Evolutionary conservation across 2,888 invertebrate species (phyloP), one percentile per base, ranked within the genome.

Genomic region (Antitype chi): DNA sequence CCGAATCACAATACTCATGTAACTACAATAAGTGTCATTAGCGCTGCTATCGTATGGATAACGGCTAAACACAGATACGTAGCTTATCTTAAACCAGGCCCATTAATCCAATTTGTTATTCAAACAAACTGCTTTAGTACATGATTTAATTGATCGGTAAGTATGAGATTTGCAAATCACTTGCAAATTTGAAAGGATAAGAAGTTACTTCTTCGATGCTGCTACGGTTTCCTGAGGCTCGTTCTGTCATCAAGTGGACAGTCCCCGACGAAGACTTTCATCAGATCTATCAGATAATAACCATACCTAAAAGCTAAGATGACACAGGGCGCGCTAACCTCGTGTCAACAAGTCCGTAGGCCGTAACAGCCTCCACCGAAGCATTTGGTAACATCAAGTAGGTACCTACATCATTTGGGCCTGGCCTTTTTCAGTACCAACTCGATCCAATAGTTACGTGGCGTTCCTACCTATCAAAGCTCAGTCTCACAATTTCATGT

Each of bases 71-170:
- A 84, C 77, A 81, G 64, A 81, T 74, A 81, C 76, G 76, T 83
- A 80, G 84, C 81, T 88, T 90, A 90, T 89, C 89, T 66, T 82
- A 69, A 82, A 77, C 86, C 85, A 84, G 81, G 82, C 85, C 87
- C 86, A 89, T 89, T 88, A 84, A 85, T 84, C 82, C 84, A 88
- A 87, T 89, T 87, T 88, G 84, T 87, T 88, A 87, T 74, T 80
- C 84, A 89, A 89, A 90, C 88, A 90, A 88, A 85, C 76, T 76
- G 73, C 55, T 80, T 77, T 78, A 84, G 76, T 9, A 76, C 70
- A 81, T 78, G 67, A 73, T 88, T 70, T 84, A 76, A 80, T 87
- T 85, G 76, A 86, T 82, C 72, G 71, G 63, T 84, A 75, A 85
- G 74, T 74, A 85, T 74, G 68, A 74, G 69, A 70, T 79, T 70